Percentiles rank a stretch among this genome's conserved stretches.
phyloP scores from a whole-genome alignment of 2,113 vertebrate genomes.

The Pteronura brasiliensis region DNA sequence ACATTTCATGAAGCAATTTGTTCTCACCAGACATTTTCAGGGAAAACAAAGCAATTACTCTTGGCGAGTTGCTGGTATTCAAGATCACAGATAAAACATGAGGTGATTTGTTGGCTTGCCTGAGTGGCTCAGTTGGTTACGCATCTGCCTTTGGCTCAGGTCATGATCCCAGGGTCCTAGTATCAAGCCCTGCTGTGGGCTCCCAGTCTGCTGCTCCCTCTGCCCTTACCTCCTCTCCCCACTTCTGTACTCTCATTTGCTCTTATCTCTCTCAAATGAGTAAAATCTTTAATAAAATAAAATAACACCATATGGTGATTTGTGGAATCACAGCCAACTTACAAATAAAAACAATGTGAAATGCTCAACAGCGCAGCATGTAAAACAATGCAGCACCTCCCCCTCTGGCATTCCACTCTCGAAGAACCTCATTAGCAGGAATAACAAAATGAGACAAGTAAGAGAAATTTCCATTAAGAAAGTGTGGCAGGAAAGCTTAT shows the following conservation, averaged over 20 bases:
- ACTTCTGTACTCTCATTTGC: background rate
- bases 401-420: background rate
- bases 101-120: background rate
- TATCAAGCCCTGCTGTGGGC: background rate
- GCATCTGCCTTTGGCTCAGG: background rate
- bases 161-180: background rate
- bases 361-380: background rate
- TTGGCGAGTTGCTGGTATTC: background rate
- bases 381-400: background rate
- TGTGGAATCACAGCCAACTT: background rate
- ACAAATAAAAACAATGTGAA: conserved; percentile 28
- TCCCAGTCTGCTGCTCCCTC: background rate
- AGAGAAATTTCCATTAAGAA: background rate
- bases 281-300: background rate
- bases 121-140: background rate
- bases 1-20: conserved; percentile 49
- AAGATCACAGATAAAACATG: conserved; percentile 41
- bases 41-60: conserved; percentile 41
- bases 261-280: background rate
- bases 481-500: background rate
- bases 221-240: background rate
- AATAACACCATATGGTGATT: background rate
- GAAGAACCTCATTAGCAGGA: background rate
- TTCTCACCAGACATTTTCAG: conserved; percentile 44
- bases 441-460: background rate